Conservation (phyloP, 2,888 invertebrate species). For the Coecobrya sp. region DNA sequence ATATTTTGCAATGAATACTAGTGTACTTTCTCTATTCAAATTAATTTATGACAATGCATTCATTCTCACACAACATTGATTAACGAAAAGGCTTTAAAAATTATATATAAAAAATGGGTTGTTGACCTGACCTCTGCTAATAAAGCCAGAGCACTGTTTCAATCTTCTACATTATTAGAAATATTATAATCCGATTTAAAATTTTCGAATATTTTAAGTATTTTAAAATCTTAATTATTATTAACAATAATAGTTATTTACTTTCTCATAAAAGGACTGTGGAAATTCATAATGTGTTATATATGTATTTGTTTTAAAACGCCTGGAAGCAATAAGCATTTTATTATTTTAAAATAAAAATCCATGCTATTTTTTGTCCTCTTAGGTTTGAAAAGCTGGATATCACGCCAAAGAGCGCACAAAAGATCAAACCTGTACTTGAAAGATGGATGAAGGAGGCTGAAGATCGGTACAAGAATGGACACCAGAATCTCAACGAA, state of each 20-base stretch:
- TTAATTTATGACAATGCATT: not conserved
- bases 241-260: constrained; percentile 48
- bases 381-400: constrained; percentile 99
- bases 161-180: constrained; percentile 54
- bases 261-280: constrained; percentile 74
- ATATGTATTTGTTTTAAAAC: too few species aligned
- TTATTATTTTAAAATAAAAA: not conserved
- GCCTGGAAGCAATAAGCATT: too few species aligned
- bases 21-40: constrained; percentile 34
- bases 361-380: constrained; percentile 88
- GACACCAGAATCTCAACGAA: constrained; percentile 97
- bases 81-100: not conserved
- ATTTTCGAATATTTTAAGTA: constrained; percentile 44
- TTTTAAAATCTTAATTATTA: constrained; percentile 34
- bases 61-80: constrained; percentile 18
- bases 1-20: constrained; percentile 37
- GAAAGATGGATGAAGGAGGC: constrained; percentile 99
- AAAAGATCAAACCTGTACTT: constrained; percentile 99
- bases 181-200: not conserved
- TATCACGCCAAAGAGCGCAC: constrained; percentile 99
- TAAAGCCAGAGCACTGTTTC: constrained; percentile 86
- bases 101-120: constrained; percentile 36
- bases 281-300: constrained; percentile 66
- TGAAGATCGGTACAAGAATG: constrained; percentile 98
- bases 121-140: constrained; percentile 79